Evolutionary conservation across 2,113 vertebrate species (phyloP), one percentile per base, ranked within the genome.

Genomic region (Anthoscopus minutus): DNA sequence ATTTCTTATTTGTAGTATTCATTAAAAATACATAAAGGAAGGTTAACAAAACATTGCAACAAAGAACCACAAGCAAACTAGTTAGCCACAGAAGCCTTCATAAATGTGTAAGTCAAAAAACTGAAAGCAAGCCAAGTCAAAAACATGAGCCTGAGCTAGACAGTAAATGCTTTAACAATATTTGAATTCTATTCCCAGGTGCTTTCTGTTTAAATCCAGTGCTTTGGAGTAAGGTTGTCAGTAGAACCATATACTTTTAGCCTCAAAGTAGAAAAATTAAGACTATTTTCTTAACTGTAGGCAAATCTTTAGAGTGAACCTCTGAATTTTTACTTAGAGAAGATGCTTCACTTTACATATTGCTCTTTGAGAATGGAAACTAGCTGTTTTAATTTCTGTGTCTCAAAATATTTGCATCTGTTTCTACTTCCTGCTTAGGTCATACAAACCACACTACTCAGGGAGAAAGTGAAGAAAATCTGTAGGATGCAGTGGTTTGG

Each of bases 11-110:
- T 89, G 69, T 79, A 81, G 53, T 73, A 91, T 74, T 95, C 91
- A 95, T 97, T 93, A 94, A 94, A 96, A 94, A 96, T 88, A 83
- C 70, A 79, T 86, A 85, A 81, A 88, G 42, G 47, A 93, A 70
- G 80, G 91, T 88, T 91, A 94, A 83, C 78, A 92, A 71, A 93
- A 84, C 91, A 96, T 78, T 88, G 69, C 83, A 84, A 93, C 80
- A 86, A 92, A 92, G 92, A 94, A 86, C 80, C 92, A 81, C 81
- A 76, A 95, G 85, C 71, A 88, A 95, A 88, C 80, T 88, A 94
- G 67, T 45, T 78, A 77, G 84, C 73, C 87, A 93, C 78, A 89
- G 53, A 84, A 92, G 70, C 73, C 86, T 86, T 95, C 86, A 62
- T 87, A 56, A 77, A 87, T 35, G 45, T 47, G 35, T 93, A 94